phyloP scores from a whole-genome alignment of 2,113 vertebrate species.

The Zootoca vivipara region DNA sequence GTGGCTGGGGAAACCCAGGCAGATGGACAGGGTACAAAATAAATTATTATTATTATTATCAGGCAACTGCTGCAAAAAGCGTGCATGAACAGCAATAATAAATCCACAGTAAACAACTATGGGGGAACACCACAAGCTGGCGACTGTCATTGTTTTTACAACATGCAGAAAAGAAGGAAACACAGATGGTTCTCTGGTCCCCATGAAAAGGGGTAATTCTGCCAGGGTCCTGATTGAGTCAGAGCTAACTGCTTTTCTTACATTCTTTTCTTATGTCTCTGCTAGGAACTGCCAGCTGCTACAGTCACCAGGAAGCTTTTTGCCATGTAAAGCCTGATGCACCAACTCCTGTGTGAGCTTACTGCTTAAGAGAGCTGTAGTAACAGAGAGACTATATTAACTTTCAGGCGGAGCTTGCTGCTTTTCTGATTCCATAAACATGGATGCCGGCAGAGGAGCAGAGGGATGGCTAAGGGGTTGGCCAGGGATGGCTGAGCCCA shows the following conservation, averaged over 20 bases:
- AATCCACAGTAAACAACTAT: too few species aligned
- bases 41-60: too few species aligned
- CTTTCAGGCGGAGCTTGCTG: neutral
- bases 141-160: neutral
- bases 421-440: neutral
- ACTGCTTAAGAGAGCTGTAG: neutral
- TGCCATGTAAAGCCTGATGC: neutral
- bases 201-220: neutral
- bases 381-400: neutral
- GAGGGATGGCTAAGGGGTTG: neutral
- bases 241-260: too few species aligned
- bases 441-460: neutral
- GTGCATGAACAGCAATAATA: too few species aligned
- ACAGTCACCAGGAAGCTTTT: neutral
- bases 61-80: too few species aligned
- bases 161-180: neutral
- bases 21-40: too few species aligned
- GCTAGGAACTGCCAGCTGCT: neutral
- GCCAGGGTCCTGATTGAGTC: neutral
- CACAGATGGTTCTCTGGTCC: neutral
- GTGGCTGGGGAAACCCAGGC: too few species aligned
- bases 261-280: too few species aligned
- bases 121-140: neutral
- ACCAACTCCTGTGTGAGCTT: neutral
- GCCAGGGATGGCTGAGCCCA: neutral